Evolutionary conservation across 1,140 invertebrate species (phyloP).

Genomic region (Platyscapa corneri): DNA sequence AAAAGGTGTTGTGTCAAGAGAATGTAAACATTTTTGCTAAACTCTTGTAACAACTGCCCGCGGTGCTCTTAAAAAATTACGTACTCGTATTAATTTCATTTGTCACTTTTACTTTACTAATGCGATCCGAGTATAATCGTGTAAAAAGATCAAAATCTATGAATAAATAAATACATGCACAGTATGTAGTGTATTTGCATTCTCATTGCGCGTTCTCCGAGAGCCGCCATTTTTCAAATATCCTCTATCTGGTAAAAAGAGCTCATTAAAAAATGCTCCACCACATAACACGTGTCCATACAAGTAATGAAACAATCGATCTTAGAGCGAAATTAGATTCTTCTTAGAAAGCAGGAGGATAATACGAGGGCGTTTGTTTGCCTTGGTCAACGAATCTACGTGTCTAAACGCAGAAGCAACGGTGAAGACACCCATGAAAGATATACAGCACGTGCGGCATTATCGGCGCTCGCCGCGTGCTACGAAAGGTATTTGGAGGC

Average conservation of each 20-base stretch:
- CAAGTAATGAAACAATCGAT: not conserved
- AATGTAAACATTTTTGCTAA: not conserved
- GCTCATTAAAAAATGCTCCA: too few relatives aligned
- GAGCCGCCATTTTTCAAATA: not conserved
- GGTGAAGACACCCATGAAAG: not conserved
- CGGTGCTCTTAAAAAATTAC: not conserved
- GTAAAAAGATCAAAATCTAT: not conserved
- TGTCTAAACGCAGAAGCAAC: not conserved
- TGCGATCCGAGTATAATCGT: not conserved
- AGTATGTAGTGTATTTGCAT: too few relatives aligned
- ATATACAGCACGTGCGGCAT: not conserved
- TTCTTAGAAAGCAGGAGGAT: not conserved
- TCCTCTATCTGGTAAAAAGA: too few relatives aligned
- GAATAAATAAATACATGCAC: too few relatives aligned
- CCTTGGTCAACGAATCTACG: slow-evolving; percentile 13
- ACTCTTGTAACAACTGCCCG: not conserved
- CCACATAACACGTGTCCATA: too few relatives aligned
- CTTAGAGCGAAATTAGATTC: not conserved
- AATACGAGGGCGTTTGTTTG: not conserved
- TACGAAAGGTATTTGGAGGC: not conserved
- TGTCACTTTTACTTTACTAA: not conserved
- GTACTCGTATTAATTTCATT: not conserved
- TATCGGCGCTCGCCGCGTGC: not conserved
- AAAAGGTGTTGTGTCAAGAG: not conserved
- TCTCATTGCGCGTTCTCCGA: not conserved